Evolutionary conservation across 1,140 invertebrate genomes (phyloP).

Genomic region (Eurosta solidaginis): DNA sequence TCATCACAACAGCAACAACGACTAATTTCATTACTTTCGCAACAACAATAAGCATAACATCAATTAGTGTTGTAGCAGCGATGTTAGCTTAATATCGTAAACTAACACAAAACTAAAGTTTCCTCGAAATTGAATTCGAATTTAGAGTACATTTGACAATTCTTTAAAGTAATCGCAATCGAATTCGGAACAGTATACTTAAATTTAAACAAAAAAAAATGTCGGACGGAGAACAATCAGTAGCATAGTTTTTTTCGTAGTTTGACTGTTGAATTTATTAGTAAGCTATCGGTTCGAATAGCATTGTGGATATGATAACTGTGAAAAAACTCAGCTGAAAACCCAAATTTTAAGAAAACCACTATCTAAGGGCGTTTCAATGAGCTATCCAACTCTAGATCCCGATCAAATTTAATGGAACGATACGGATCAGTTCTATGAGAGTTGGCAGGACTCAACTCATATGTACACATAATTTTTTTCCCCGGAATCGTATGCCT

Average conservation of each 20-base stretch:
- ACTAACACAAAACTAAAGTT: constrained; percentile 31
- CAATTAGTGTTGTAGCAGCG: constrained; percentile 57
- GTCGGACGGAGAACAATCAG: background rate
- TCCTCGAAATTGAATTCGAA: background rate
- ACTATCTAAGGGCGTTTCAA: too few species aligned
- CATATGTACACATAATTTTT: too few species aligned
- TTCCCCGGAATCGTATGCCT: too few species aligned
- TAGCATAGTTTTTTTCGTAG: background rate
- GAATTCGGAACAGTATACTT: background rate
- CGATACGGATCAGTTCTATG: too few species aligned
- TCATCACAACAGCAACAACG: constrained; percentile 40
- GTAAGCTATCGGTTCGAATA: background rate
- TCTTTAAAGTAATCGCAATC: background rate
- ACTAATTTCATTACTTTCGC: constrained; percentile 54
- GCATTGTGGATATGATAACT: background rate
- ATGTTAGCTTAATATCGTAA: constrained; percentile 52
- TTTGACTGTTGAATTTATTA: background rate
- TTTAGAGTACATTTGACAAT: background rate
- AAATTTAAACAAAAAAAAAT: background rate
- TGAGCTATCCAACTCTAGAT: too few species aligned
- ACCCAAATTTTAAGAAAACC: constrained; percentile 20
- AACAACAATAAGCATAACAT: constrained; percentile 58
- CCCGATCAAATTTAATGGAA: too few species aligned
- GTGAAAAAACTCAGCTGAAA: constrained; percentile 37
- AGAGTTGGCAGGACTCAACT: too few species aligned